phyloP scores from a whole-genome alignment of 2,113 vertebrate genomes.

The Anser brachyrhynchus region DNA sequence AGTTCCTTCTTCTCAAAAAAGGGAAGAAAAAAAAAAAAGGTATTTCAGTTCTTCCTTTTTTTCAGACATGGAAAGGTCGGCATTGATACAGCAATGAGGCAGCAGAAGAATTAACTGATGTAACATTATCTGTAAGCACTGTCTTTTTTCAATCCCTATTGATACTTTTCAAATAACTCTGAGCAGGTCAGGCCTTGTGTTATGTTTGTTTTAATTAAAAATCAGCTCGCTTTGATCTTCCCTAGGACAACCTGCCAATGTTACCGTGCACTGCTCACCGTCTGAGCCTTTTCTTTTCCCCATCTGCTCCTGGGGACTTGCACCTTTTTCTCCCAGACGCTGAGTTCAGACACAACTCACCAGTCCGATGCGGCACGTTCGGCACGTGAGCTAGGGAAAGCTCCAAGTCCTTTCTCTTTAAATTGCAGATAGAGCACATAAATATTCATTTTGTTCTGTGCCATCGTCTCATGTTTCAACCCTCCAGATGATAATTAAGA shows the following conservation, averaged over 20 bases:
- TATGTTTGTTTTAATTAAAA: conserved; percentile 11
- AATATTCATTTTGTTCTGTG: conserved; percentile 34
- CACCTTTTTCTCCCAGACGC: not conserved
- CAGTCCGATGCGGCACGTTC: not conserved
- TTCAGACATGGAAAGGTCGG: not conserved
- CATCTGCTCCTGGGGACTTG: fast-evolving
- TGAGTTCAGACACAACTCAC: not conserved
- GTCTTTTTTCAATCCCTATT: not conserved
- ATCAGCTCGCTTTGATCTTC: not conserved
- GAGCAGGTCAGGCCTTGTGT: not conserved
- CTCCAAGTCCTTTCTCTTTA: conserved; percentile 30
- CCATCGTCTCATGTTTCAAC: conserved; percentile 3
- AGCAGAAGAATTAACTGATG: not conserved
- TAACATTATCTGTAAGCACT: not conserved
- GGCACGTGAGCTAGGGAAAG: conserved; percentile 5
- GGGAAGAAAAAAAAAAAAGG: not conserved
- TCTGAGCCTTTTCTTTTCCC: not conserved
- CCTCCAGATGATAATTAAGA: conserved; percentile 59
- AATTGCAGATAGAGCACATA: not conserved
- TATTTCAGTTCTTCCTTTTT: not conserved
- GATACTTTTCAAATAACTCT: not conserved
- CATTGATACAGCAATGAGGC: not conserved
- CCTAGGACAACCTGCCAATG: not conserved
- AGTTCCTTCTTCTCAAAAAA: not conserved
- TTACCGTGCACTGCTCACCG: not conserved